Percentiles rank a stretch among this genome's conserved stretches.
Evolutionary conservation across 2,888 invertebrate species (phyloP).

Genomic region (Tenthredo scrophulariae): DNA sequence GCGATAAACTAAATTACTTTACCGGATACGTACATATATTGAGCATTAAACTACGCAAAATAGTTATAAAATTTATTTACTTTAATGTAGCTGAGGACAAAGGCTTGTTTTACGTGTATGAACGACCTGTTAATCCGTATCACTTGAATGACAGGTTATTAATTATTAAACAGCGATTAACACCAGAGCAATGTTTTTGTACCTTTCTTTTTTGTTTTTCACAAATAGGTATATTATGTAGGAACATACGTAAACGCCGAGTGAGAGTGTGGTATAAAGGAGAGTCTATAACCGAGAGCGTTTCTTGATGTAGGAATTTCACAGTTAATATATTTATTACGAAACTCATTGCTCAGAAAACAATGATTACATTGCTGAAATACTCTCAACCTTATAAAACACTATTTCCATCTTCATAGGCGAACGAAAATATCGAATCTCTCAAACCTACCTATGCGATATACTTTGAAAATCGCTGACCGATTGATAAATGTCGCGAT

Average conservation of each 20-base stretch:
- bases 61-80: background rate
- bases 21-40: background rate
- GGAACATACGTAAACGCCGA: background rate
- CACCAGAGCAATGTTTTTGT: background rate
- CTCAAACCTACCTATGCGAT: too few relatives aligned
- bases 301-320: background rate
- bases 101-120: background rate
- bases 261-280: background rate
- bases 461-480: too few relatives aligned
- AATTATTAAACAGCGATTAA: constrained; percentile 15
- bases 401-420: background rate
- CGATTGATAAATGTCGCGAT: too few relatives aligned
- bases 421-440: too few relatives aligned
- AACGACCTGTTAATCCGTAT: constrained; percentile 21
- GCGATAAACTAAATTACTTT: constrained; percentile 16
- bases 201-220: background rate
- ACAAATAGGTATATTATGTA: background rate
- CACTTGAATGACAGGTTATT: constrained; percentile 17
- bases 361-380: background rate
- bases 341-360: background rate
- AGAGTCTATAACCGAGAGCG: background rate
- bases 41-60: background rate
- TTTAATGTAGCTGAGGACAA: background rate
- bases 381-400: background rate
- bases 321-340: constrained; percentile 9